Percentiles rank a stretch among this genome's conserved stretches.
Evolutionary conservation across 2,113 vertebrate species (phyloP).

Genomic region (Cairina moschata): DNA sequence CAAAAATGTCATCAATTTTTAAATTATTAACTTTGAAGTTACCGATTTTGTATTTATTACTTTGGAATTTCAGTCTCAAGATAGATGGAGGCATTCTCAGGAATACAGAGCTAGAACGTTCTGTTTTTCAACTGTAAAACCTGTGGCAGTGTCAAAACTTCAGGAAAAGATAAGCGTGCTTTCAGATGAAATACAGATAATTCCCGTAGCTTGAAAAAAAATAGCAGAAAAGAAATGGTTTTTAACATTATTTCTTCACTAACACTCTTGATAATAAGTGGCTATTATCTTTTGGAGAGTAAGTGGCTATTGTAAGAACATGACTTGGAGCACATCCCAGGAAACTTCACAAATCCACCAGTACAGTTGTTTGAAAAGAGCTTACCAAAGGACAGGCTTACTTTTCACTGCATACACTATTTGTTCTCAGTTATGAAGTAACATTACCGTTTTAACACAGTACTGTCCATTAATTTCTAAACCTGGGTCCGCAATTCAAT

Average conservation of each 20-base stretch:
- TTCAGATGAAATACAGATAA: not conserved
- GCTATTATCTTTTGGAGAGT: not conserved
- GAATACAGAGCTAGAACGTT: not conserved
- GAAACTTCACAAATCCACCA: not conserved
- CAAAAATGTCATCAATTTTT: not conserved
- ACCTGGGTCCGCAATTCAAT: not conserved
- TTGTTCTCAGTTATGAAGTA: constrained; percentile 1
- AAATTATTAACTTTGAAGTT: constrained; percentile 13
- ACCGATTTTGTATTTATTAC: not conserved
- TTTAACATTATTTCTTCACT: not conserved
- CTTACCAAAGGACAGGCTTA: not conserved
- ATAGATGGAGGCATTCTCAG: not conserved
- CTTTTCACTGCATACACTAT: not conserved
- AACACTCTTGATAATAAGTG: not conserved
- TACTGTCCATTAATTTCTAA: constrained; percentile 3
- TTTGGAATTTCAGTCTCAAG: not conserved
- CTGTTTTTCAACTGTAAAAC: not conserved
- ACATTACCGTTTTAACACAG: not conserved
- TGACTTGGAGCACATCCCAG: not conserved
- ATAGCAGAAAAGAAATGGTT: not conserved
- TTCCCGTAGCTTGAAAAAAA: not conserved
- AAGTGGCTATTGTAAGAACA: not conserved
- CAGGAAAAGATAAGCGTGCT: not conserved
- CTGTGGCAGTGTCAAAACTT: not conserved
- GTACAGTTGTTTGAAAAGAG: not conserved